phyloP scores from a whole-genome alignment of 2,888 invertebrate species.

The Philereme vetulata region DNA sequence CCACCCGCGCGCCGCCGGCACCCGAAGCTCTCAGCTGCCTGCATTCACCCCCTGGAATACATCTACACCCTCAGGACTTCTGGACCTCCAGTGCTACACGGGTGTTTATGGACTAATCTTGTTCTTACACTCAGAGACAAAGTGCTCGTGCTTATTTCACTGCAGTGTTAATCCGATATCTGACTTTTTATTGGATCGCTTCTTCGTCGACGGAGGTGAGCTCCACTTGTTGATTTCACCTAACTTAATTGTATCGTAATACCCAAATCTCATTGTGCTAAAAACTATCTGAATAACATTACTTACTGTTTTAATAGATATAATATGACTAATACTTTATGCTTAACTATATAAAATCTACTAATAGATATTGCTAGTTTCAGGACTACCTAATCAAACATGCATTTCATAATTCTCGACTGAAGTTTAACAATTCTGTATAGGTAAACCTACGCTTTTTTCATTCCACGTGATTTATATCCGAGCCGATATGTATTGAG shows the following conservation, averaged over 20 bases:
- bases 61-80: constrained; percentile 48
- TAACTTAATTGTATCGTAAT: neutral
- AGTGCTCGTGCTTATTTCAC: constrained; percentile 80
- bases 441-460: too few species aligned
- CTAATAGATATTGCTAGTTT: too few species aligned
- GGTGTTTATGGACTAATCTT: constrained; percentile 60
- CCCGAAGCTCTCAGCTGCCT: constrained; percentile 58
- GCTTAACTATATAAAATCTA: too few species aligned
- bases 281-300: neutral
- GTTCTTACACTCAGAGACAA: constrained; percentile 66
- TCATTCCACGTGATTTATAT: too few species aligned
- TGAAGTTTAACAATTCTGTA: too few species aligned
- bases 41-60: constrained; percentile 53
- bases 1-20: constrained; percentile 78
- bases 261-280: neutral
- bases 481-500: too few species aligned
- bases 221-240: constrained; percentile 34
- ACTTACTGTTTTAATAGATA: neutral
- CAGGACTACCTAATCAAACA: too few species aligned
- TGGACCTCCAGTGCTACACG: constrained; percentile 54
- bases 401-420: too few species aligned
- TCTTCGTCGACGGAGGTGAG: constrained; percentile 68
- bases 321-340: too few species aligned
- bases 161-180: constrained; percentile 78
- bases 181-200: constrained; percentile 78